Evolutionary conservation across 2,888 invertebrate genomes (phyloP).

Genomic region (Cephus rjabovi): DNA sequence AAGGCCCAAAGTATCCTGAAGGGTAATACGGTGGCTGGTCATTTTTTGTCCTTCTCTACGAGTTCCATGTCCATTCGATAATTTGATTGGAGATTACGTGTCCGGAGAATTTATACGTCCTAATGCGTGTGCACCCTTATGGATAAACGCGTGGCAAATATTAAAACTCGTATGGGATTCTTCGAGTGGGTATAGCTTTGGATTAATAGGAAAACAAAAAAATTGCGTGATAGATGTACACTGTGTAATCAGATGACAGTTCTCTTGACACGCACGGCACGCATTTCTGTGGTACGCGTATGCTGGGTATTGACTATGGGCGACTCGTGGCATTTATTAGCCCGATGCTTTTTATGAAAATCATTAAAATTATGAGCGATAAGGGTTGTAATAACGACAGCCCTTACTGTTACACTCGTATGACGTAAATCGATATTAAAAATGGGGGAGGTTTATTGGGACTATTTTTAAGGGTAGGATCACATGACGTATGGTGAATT

Average conservation of each 20-base stretch:
- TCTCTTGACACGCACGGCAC: not conserved
- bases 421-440: constrained; percentile 49
- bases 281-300: not conserved
- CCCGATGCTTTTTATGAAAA: constrained; percentile 38
- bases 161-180: not conserved
- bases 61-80: not conserved
- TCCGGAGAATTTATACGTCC: not conserved
- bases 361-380: constrained; percentile 45
- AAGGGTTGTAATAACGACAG: constrained; percentile 44
- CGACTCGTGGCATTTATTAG: not conserved
- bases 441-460: constrained; percentile 35
- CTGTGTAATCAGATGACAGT: not conserved
- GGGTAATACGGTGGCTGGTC: not conserved
- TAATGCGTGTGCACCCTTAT: not conserved
- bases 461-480: not conserved
- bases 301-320: not conserved
- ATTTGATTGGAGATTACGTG: not conserved
- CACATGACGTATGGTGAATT: not conserved
- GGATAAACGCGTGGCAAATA: not conserved
- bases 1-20: not conserved
- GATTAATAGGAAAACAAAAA: not conserved
- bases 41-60: not conserved
- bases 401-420: constrained; percentile 22
- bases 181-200: not conserved
- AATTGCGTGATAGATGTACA: not conserved